A percentile compares a stretch with the other conserved stretches of the same genome.
Conservation (phyloP, 2,113 vertebrate genomes). For the Phylloscopus whistleri region DNA sequence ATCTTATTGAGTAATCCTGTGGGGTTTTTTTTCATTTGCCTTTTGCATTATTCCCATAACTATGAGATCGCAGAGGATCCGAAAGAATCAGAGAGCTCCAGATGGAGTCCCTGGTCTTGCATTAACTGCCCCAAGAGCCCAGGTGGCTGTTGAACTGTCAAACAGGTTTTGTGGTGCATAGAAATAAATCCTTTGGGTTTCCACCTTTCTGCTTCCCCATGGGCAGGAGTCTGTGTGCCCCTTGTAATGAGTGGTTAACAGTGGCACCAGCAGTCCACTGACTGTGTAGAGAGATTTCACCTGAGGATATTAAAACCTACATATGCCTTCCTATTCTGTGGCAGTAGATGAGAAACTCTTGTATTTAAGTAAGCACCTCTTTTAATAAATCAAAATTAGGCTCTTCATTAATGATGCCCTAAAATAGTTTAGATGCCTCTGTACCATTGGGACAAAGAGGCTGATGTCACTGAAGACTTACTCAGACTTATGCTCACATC, state of each 20-base stretch:
- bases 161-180: background rate
- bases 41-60: background rate
- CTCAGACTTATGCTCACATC: background rate
- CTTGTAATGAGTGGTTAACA: fast-evolving
- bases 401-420: background rate
- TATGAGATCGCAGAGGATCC: background rate
- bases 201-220: background rate
- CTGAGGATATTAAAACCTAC: background rate
- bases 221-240: background rate
- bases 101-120: background rate
- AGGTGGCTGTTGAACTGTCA: background rate
- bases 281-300: background rate
- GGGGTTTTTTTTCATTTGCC: background rate
- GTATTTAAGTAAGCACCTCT: background rate
- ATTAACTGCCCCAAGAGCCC: background rate
- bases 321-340: fast-evolving
- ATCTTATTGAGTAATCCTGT: background rate
- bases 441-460: background rate
- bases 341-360: background rate
- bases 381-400: background rate
- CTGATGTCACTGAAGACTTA: background rate
- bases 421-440: background rate
- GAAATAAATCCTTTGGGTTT: background rate
- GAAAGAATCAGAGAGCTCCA: background rate
- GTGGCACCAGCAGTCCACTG: background rate